These are phyloP conservation scores for Drosophila azteca DNA, from an alignment of 1,140 invertebrate species.

Conservation along the genomic window DNA sequence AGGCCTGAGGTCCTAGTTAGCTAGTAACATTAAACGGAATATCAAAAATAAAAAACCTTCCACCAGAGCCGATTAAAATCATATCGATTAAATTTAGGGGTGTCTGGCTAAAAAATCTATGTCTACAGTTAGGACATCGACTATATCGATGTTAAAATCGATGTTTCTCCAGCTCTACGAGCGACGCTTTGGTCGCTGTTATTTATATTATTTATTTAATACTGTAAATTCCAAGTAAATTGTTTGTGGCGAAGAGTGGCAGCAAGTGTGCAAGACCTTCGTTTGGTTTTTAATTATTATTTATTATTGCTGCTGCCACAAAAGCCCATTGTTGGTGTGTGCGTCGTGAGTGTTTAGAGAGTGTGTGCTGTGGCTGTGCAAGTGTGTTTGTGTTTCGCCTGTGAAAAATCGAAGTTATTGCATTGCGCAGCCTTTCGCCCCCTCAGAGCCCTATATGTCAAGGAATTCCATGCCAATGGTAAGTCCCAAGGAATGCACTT, in stretches of 20 bases:
- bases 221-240: too few relatives aligned
- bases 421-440: conserved; percentile 59
- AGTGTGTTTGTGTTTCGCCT: conserved; percentile 53
- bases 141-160: too few relatives aligned
- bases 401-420: conserved; percentile 80
- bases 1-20: too few relatives aligned
- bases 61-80: too few relatives aligned
- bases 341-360: conserved; percentile 25
- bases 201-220: conserved; percentile 12
- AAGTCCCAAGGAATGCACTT: conserved; percentile 49
- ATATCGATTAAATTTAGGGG: too few relatives aligned
- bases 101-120: too few relatives aligned
- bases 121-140: too few relatives aligned
- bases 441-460: conserved; percentile 15
- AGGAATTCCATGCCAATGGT: conserved; percentile 52
- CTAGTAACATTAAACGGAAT: too few relatives aligned
- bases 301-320: conserved; percentile 26
- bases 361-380: conserved; percentile 12
- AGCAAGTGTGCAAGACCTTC: not conserved
- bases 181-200: conserved; percentile 13
- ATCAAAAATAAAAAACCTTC: too few relatives aligned
- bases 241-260: not conserved
- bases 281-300: conserved; percentile 38
- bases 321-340: conserved; percentile 22
- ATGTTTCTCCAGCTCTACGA: too few relatives aligned